Evolutionary conservation across 1,140 invertebrate species (phyloP).

Genomic region (Lordiphosa collinella): DNA sequence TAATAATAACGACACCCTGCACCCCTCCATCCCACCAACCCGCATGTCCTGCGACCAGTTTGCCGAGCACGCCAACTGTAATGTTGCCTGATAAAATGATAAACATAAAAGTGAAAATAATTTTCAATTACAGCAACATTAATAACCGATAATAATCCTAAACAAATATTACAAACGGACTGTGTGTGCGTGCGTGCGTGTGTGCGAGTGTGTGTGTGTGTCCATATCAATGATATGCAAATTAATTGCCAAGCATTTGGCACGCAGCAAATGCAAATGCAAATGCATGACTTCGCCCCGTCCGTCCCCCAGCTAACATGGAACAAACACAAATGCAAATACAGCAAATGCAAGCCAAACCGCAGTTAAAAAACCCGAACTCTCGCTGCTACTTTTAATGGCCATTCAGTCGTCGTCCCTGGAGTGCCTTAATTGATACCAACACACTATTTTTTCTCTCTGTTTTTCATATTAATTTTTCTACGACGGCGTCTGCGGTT

Average conservation of each 20-base stretch:
- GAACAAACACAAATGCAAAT: constrained; percentile 43
- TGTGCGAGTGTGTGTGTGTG: constrained; percentile 20
- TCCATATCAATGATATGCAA: constrained; percentile 77
- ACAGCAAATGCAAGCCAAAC: constrained; percentile 61
- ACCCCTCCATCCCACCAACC: not conserved
- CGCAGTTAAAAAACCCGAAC: constrained; percentile 33
- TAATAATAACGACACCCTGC: constrained; percentile 11
- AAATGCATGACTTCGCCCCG: constrained; percentile 29
- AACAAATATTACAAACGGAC: constrained; percentile 57
- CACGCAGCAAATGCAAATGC: constrained; percentile 46
- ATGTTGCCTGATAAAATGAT: constrained; percentile 62
- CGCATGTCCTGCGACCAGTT: not conserved
- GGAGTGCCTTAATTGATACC: constrained; percentile 49
- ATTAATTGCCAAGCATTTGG: constrained; percentile 69
- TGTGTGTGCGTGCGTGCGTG: constrained; percentile 5
- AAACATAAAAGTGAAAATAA: constrained; percentile 78
- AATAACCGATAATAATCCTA: constrained; percentile 78
- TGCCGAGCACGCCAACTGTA: constrained; percentile 13
- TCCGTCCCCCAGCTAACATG: constrained; percentile 21
- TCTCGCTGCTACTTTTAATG: constrained; percentile 33
- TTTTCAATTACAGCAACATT: constrained; percentile 78
- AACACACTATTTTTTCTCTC: constrained; percentile 20
- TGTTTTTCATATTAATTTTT: not conserved
- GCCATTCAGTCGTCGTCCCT: constrained; percentile 36
- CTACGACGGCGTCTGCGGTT: constrained; percentile 24